These are phyloP conservation scores for Acrossocheilus fasciatus DNA, from an alignment of 2,797 vertebrate species.

Conservation along the genomic window DNA sequence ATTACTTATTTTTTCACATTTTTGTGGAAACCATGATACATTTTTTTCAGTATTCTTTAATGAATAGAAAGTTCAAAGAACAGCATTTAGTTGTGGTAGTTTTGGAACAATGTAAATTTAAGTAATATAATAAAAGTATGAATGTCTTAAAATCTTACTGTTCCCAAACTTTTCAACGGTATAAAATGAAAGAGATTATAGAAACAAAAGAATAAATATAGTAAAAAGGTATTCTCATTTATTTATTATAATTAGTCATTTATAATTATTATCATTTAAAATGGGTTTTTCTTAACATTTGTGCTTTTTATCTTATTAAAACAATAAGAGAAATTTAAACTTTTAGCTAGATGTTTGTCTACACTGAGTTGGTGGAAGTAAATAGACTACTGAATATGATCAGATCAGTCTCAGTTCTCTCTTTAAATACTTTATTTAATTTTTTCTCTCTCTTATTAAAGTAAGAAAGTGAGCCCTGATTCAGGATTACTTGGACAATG, in stretches of 20 bases:
- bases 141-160: not conserved
- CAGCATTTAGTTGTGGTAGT: not conserved
- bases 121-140: not conserved
- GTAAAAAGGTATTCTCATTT: not conserved
- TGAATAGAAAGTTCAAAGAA: not conserved
- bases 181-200: not conserved
- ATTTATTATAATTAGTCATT: not conserved
- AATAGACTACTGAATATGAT: not conserved
- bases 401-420: not conserved
- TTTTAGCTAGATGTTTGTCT: not conserved
- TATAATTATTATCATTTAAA: not conserved
- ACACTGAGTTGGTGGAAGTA: not conserved
- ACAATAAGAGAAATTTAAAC: not conserved
- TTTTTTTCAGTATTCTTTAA: not conserved
- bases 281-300: too few relatives aligned
- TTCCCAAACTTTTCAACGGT: not conserved
- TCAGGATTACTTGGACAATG: not conserved
- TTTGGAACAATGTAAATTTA: not conserved
- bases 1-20: not conserved
- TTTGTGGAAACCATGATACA: not conserved
- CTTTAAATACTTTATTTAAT: not conserved
- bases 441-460: not conserved
- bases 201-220: not conserved
- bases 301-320: not conserved
- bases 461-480: not conserved